Conservation (phyloP, 2,888 invertebrate genomes). For the Drosophila koepferae region DNA sequence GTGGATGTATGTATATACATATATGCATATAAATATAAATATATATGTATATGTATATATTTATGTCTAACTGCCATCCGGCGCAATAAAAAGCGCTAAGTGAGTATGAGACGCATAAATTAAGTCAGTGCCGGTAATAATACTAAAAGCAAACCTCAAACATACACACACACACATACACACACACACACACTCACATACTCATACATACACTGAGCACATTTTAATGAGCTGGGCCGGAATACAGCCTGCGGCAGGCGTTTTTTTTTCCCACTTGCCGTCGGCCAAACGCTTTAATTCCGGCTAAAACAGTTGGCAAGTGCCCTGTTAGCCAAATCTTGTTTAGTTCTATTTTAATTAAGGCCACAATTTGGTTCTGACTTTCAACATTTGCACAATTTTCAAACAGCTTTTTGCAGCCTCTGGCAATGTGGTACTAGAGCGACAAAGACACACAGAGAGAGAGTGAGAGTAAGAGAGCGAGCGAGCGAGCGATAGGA, state of each 20-base stretch:
- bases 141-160: constrained; percentile 43
- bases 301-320: constrained; percentile 19
- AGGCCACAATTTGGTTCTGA: constrained; percentile 21
- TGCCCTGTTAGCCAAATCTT: constrained; percentile 13
- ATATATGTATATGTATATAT: not conserved
- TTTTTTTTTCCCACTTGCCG: constrained; percentile 5
- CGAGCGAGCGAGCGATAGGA: constrained; percentile 31
- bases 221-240: constrained; percentile 62
- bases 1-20: not conserved
- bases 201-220: not conserved
- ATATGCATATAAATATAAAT: not conserved
- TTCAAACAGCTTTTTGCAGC: constrained; percentile 20
- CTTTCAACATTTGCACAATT: constrained; percentile 6
- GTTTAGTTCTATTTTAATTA: constrained; percentile 62
- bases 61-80: constrained; percentile 28
- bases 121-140: constrained; percentile 58
- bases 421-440: constrained; percentile 58
- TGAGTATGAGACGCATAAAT: constrained; percentile 58
- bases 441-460: constrained; percentile 6
- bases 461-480: constrained; percentile 35
- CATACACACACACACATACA: constrained; percentile 23
- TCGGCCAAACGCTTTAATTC: constrained; percentile 29
- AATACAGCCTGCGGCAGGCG: constrained; percentile 21
- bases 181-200: constrained; percentile 2
- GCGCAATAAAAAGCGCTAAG: constrained; percentile 41